phyloP scores from a whole-genome alignment of 2,888 invertebrate species.

The Iselma pallidipennis region DNA sequence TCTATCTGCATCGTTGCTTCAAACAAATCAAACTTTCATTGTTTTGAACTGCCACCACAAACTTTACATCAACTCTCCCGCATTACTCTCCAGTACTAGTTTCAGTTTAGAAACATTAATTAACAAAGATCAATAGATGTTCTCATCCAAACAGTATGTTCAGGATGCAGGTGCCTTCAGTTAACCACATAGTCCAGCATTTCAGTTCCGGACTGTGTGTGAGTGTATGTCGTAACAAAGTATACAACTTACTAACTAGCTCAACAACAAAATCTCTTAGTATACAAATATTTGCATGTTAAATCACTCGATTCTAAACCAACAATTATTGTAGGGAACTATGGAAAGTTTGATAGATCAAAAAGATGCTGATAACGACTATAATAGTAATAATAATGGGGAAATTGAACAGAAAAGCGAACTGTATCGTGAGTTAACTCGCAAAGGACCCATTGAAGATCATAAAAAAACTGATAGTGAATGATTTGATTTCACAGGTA shows the following conservation, averaged over 20 bases:
- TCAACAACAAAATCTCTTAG: slow-evolving; percentile 12
- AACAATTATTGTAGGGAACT: slow-evolving; percentile 8
- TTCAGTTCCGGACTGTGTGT: slow-evolving; percentile 20
- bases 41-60: slow-evolving; percentile 10
- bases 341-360: not conserved
- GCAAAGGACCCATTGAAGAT: too few species aligned
- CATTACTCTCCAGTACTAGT: not conserved
- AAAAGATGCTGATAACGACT: too few species aligned
- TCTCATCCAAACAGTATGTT: slow-evolving; percentile 16
- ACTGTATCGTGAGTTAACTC: too few species aligned
- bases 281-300: slow-evolving; percentile 24
- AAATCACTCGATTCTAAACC: slow-evolving; percentile 9
- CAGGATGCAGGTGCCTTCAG: slow-evolving; percentile 26
- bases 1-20: not conserved
- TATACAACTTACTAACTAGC: slow-evolving; percentile 21
- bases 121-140: slow-evolving; percentile 26
- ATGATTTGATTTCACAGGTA: not conserved
- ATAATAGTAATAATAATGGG: too few species aligned
- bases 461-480: too few species aligned
- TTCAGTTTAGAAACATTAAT: slow-evolving; percentile 20
- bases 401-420: too few species aligned
- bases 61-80: slow-evolving; percentile 3
- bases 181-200: slow-evolving; percentile 17
- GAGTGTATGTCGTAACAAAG: slow-evolving; percentile 18
- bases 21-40: slow-evolving; percentile 22